Percentiles rank a stretch among this genome's conserved stretches.
Evolutionary conservation across 2,113 vertebrate genomes (phyloP).

Genomic region (Malaclemys terrapin): DNA sequence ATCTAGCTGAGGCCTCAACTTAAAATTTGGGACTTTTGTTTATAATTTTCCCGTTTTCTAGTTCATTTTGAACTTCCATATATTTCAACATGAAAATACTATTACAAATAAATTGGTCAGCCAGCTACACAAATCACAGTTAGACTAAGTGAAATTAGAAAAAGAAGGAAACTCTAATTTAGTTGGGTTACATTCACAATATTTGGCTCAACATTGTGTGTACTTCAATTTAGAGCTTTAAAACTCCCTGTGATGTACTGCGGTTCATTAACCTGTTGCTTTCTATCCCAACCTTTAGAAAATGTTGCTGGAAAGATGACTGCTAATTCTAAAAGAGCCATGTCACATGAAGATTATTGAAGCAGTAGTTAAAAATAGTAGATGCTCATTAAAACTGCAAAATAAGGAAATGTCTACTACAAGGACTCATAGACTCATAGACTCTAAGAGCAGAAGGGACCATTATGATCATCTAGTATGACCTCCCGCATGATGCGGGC

Average conservation of each 20-base stretch:
- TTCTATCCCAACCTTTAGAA: background rate
- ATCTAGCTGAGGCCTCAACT: background rate
- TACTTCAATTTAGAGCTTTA: background rate
- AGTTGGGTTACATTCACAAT: background rate
- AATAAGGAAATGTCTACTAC: conserved; percentile 62
- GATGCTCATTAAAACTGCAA: background rate
- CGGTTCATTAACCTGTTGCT: accelerated
- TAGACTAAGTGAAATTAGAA: background rate
- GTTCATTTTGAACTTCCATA: background rate
- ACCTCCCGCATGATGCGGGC: no score
- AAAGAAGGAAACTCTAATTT: background rate
- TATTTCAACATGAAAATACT: background rate
- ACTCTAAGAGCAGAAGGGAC: no score
- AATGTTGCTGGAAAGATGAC: background rate
- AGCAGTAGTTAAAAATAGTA: background rate
- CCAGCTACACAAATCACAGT: background rate
- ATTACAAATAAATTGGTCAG: background rate
- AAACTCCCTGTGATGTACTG: no score
- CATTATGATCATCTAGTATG: no score
- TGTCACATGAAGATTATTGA: background rate
- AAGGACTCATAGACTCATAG: conserved; percentile 19
- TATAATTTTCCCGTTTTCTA: background rate
- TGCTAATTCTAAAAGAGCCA: background rate
- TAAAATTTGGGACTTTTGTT: background rate
- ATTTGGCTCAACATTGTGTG: background rate